Conservation (phyloP, 2,113 vertebrate species). For the Coregonus clupeaformis region DNA sequence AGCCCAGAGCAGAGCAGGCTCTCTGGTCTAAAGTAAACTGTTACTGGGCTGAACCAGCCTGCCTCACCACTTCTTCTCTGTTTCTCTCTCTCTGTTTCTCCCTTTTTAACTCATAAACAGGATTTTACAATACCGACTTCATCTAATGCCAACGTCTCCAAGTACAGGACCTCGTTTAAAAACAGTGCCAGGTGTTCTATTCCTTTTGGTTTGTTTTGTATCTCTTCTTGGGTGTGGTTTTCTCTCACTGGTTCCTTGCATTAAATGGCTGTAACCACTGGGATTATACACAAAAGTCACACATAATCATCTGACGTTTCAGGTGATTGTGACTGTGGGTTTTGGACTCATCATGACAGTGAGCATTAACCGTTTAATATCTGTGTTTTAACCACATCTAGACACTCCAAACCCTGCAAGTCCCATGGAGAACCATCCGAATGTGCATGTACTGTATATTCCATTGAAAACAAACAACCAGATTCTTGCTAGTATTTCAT, state of each 20-base stretch:
- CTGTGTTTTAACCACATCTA: too few species aligned
- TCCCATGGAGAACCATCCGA: slow-evolving; percentile 12
- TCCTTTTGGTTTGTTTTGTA: slow-evolving; percentile 22
- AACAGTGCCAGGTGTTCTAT: slow-evolving; percentile 28
- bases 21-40: slow-evolving; percentile 78
- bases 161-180: slow-evolving; percentile 23
- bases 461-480: slow-evolving; percentile 31
- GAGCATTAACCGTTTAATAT: background rate
- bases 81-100: slow-evolving; percentile 10
- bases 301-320: background rate
- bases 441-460: slow-evolving; percentile 41
- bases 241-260: background rate
- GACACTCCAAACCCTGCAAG: background rate
- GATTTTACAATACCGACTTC: slow-evolving; percentile 59
- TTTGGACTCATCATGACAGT: background rate
- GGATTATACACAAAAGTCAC: background rate
- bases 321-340: background rate
- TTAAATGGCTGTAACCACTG: background rate
- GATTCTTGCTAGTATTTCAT: background rate
- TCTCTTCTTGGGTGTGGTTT: slow-evolving; percentile 10
- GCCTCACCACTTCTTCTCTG: slow-evolving; percentile 25
- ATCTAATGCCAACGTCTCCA: slow-evolving; percentile 59
- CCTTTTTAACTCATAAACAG: slow-evolving; percentile 37
- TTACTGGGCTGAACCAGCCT: slow-evolving; percentile 55
- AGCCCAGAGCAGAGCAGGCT: slow-evolving; percentile 92